Percentiles rank a stretch among this genome's conserved stretches.
Evolutionary conservation across 2,797 vertebrate species (phyloP).

Genomic region (Labeo calbasu): DNA sequence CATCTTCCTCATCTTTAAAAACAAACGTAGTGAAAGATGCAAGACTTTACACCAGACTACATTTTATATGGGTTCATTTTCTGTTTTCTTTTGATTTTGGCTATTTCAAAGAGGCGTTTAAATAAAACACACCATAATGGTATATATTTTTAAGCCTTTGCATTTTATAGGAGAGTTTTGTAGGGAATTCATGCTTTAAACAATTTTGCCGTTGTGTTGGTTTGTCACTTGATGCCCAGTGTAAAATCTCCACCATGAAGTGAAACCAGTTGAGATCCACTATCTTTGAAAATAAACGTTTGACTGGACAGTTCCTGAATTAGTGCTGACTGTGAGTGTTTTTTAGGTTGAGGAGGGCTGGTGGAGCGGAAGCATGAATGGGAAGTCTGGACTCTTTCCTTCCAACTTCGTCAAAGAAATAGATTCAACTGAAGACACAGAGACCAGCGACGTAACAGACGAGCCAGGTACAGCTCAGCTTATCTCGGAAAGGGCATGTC

Average conservation of each 20-base stretch:
- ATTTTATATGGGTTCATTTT: not conserved
- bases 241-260: not conserved
- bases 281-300: not conserved
- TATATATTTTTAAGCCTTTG: too few species aligned
- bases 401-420: conserved; percentile 97
- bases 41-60: not conserved
- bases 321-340: conserved; percentile 32
- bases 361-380: conserved; percentile 88
- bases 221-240: not conserved
- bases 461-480: conserved; percentile 79
- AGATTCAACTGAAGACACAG: conserved; percentile 82
- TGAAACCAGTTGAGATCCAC: not conserved
- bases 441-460: conserved; percentile 78
- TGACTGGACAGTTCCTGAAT: conserved; percentile 6
- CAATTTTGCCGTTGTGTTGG: not conserved
- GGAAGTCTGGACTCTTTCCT: conserved; percentile 89
- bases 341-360: conserved; percentile 94
- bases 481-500: conserved; percentile 54
- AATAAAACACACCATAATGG: not conserved
- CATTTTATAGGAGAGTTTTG: not conserved
- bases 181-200: not conserved
- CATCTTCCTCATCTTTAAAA: not conserved
- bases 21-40: not conserved
- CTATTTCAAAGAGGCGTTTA: not conserved
- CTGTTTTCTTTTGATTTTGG: not conserved